A percentile compares a stretch with the other conserved stretches of the same genome.
Conservation (phyloP, 1,140 invertebrate genomes). For the Hyposmocoma kahamanoa region DNA sequence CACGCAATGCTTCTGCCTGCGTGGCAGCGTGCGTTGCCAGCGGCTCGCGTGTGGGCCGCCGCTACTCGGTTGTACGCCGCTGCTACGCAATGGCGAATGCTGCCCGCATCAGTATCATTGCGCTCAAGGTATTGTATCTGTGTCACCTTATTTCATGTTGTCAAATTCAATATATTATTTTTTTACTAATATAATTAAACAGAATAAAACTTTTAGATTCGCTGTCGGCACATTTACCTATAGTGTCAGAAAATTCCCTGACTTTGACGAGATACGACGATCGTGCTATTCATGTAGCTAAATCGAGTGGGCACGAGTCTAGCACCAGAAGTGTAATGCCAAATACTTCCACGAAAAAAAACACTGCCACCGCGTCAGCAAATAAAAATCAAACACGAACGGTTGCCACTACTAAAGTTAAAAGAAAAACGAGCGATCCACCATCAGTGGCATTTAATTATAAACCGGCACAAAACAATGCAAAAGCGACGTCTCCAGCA, state of each 20-base stretch:
- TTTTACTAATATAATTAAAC: too few species aligned
- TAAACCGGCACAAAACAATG: conserved; percentile 15
- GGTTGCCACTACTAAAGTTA: conserved; percentile 37
- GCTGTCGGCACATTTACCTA: conserved; percentile 10
- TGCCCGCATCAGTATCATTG: conserved; percentile 90
- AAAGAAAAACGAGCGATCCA: conserved; percentile 38
- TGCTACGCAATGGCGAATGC: conserved; percentile 84
- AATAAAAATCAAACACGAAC: conserved; percentile 21
- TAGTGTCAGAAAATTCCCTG: conserved; percentile 18
- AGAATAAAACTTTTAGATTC: conserved; percentile 9
- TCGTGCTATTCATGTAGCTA: conserved; percentile 42
- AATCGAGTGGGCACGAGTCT: conserved; percentile 35
- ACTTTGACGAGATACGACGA: conserved; percentile 30
- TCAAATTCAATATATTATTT: too few species aligned
- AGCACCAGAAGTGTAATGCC: conserved; percentile 23
- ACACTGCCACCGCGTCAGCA: conserved; percentile 18
- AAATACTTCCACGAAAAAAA: conserved; percentile 27
- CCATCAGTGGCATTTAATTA: conserved; percentile 8
- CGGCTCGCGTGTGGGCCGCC: conserved; percentile 83
- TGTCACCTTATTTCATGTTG: background rate
- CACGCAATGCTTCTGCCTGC: conserved; percentile 88
- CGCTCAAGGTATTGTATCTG: conserved; percentile 29
- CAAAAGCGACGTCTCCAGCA: conserved; percentile 3
- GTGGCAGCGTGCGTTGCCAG: conserved; percentile 82
- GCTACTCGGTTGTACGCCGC: conserved; percentile 83